Percentiles rank a stretch among this genome's conserved stretches.
phyloP scores from a whole-genome alignment of 2,113 vertebrate species.

The Amblyornis subalaris region DNA sequence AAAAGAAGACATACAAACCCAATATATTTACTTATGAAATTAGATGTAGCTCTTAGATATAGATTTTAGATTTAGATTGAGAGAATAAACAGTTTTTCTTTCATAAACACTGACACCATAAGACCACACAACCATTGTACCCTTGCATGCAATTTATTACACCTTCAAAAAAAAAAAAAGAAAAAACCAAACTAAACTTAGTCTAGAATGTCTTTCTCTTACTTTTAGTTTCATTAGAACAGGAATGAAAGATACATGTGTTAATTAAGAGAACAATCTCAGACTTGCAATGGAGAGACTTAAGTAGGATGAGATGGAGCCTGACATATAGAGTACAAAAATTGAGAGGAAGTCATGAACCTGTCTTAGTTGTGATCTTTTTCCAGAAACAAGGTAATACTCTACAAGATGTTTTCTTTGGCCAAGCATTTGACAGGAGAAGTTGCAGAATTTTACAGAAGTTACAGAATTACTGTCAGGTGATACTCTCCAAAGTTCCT shows the following conservation, averaged over 20 bases:
- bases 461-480: not conserved
- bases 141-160: not conserved
- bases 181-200: fast-evolving
- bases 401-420: not conserved
- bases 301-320: not conserved
- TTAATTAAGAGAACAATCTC: not conserved
- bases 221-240: not conserved
- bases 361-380: not conserved
- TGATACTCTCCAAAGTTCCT: not conserved
- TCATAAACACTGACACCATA: not conserved
- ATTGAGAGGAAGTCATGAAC: not conserved
- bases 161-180: not conserved
- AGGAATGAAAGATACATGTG: not conserved
- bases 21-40: not conserved
- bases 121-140: not conserved
- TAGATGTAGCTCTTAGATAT: not conserved
- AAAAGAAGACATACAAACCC: not conserved
- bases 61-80: not conserved
- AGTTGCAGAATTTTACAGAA: not conserved
- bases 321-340: fast-evolving
- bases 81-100: not conserved
- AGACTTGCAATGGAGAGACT: not conserved
- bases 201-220: not conserved
- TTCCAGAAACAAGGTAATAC: not conserved
- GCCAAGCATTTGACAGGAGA: not conserved